These are phyloP conservation scores for Odontothrips loti DNA, from an alignment of 2,888 invertebrate genomes.

Conservation along the genomic window DNA sequence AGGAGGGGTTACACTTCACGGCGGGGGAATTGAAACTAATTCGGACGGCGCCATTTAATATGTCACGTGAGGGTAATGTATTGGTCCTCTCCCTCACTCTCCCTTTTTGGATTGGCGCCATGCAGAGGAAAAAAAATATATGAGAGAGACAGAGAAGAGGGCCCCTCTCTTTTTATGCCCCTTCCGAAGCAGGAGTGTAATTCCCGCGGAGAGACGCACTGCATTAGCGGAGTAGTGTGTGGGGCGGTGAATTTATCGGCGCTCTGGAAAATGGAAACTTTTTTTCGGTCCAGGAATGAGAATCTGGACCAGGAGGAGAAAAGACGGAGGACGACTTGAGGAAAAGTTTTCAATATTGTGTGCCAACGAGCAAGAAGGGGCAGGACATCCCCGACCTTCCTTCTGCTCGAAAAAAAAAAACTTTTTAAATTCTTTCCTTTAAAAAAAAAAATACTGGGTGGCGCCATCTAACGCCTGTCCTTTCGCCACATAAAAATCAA, in stretches of 20 bases:
- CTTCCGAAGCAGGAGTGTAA: not conserved
- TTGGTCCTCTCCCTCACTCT: not conserved
- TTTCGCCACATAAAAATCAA: not conserved
- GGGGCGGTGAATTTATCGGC: no score
- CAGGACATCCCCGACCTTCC: no score
- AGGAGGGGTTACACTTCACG: not conserved
- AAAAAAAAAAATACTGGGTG: no score
- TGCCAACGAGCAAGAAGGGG: no score
- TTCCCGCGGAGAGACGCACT: not conserved
- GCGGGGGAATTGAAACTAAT: slow-evolving; percentile 6
- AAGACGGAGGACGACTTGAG: no score
- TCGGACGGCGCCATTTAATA: slow-evolving; percentile 5
- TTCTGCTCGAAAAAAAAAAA: no score
- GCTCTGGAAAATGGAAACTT: no score
- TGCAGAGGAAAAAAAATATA: not conserved
- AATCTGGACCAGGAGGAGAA: no score
- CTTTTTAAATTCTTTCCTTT: no score
- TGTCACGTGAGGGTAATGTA: not conserved
- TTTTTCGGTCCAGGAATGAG: no score
- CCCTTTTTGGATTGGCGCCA: slow-evolving; percentile 11
- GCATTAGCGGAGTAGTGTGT: not conserved
- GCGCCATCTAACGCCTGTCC: not conserved
- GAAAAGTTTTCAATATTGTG: no score
- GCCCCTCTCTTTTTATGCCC: not conserved
- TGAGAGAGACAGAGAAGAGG: not conserved